Percentiles rank a stretch among this genome's conserved stretches.
These are phyloP conservation scores for Fundulus diaphanus DNA, from an alignment of 2,797 vertebrate genomes.

Conservation along the genomic window DNA sequence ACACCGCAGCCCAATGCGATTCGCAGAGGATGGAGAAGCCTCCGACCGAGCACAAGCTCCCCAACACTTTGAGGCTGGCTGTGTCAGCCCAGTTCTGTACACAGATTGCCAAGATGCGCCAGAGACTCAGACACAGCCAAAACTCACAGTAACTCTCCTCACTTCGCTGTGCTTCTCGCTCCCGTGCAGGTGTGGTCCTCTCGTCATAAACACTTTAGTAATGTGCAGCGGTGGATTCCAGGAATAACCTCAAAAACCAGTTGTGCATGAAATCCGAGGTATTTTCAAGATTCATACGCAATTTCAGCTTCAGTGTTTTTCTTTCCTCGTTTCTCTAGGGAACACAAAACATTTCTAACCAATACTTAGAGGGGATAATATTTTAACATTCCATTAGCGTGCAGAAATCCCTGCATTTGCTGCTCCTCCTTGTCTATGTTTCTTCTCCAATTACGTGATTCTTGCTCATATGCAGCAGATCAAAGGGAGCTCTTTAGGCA, in stretches of 20 bases:
- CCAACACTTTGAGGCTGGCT: conserved; percentile 13
- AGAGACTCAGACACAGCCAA: conserved; percentile 46
- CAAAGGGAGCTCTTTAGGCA: conserved; percentile 7
- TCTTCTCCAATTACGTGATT: conserved; percentile 13
- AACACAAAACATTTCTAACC: conserved; percentile 30
- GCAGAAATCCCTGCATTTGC: conserved; percentile 18
- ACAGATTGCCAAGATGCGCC: conserved; percentile 41
- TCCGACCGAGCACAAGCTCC: conserved; percentile 14
- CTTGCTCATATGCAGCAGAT: background rate
- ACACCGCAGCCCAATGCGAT: background rate
- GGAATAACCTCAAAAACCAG: conserved; percentile 63
- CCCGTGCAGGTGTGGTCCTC: conserved; percentile 70
- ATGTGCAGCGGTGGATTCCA: conserved; percentile 53
- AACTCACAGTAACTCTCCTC: conserved; percentile 44
- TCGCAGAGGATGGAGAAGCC: conserved; percentile 7
- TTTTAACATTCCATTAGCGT: conserved; percentile 10
- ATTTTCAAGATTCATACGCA: conserved; percentile 48
- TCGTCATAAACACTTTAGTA: conserved; percentile 72
- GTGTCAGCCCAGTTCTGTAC: conserved; percentile 33
- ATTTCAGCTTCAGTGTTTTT: conserved; percentile 36
- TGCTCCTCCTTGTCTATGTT: background rate
- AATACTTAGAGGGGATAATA: conserved; percentile 20
- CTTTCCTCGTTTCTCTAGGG: conserved; percentile 28
- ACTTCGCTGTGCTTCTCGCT: conserved; percentile 32
- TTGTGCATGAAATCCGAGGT: conserved; percentile 56